These are phyloP conservation scores for Aphrophora alni DNA, from an alignment of 2,888 invertebrate species.

Conservation along the genomic window DNA sequence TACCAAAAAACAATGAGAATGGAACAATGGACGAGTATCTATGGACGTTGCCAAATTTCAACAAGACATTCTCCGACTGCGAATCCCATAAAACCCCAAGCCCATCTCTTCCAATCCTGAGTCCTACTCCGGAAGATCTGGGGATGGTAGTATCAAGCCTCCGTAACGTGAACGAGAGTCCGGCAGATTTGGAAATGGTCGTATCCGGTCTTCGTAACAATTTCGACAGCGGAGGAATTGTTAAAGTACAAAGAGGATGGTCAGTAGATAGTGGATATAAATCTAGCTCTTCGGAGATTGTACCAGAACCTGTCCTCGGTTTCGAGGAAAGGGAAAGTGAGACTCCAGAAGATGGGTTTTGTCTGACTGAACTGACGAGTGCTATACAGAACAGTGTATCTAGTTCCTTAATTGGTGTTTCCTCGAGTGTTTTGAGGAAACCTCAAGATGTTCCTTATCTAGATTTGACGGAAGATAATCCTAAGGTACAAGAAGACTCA, in stretches of 20 bases:
- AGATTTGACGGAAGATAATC: not conserved
- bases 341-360: not conserved
- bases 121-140: too few species aligned
- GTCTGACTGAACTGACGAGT: not conserved
- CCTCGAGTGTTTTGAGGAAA: too few species aligned
- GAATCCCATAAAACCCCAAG: not conserved
- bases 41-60: slow-evolving; percentile 5
- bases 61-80: not conserved
- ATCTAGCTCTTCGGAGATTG: not conserved
- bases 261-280: slow-evolving; percentile 42
- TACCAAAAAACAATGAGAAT: slow-evolving; percentile 21
- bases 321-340: too few species aligned
- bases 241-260: slow-evolving; percentile 42
- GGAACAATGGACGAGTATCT: slow-evolving; percentile 32
- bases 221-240: slow-evolving; percentile 37
- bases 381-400: not conserved
- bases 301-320: too few species aligned
- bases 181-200: slow-evolving; percentile 27
- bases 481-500: not conserved
- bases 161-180: not conserved
- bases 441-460: not conserved
- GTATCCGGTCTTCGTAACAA: slow-evolving; percentile 14
- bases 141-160: slow-evolving; percentile 30
- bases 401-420: too few species aligned
- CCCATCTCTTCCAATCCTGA: not conserved